Percentiles rank a stretch among this genome's conserved stretches.
Conservation (phyloP, 2,888 invertebrate genomes). For the Actias luna region DNA sequence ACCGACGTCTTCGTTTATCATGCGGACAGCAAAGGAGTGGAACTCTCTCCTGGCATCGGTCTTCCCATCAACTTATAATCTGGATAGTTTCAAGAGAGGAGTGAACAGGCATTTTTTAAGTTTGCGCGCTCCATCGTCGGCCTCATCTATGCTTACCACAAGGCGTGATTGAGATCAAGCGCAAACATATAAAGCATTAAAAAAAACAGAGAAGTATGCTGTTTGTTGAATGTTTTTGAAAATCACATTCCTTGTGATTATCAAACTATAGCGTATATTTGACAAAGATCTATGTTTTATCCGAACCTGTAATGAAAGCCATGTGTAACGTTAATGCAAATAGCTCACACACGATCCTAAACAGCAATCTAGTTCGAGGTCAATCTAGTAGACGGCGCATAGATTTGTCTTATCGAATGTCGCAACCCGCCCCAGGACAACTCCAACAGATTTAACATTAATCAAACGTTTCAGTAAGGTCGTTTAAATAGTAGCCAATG, state of each 20-base stretch:
- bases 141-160: too few relatives aligned
- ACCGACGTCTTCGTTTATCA: too few relatives aligned
- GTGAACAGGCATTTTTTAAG: too few relatives aligned
- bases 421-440: conserved; percentile 56
- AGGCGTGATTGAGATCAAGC: too few relatives aligned
- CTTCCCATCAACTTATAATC: too few relatives aligned
- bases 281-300: neutral
- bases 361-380: conserved; percentile 59
- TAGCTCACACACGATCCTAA: conserved; percentile 58
- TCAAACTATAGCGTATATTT: neutral
- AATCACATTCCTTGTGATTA: neutral
- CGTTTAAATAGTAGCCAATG: conserved; percentile 27
- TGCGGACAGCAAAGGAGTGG: too few relatives aligned
- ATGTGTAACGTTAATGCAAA: conserved; percentile 42
- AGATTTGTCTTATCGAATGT: conserved; percentile 53
- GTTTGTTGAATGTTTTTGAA: too few relatives aligned
- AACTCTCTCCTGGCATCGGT: too few relatives aligned
- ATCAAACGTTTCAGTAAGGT: conserved; percentile 42
- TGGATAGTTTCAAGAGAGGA: too few relatives aligned
- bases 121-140: too few relatives aligned
- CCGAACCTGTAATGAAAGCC: conserved; percentile 9
- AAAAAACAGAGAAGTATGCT: too few relatives aligned
- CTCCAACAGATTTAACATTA: conserved; percentile 36
- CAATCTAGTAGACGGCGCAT: conserved; percentile 47
- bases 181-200: too few relatives aligned